Evolutionary conservation across 2,888 invertebrate species (phyloP).

Genomic region (Eilema griseolum): DNA sequence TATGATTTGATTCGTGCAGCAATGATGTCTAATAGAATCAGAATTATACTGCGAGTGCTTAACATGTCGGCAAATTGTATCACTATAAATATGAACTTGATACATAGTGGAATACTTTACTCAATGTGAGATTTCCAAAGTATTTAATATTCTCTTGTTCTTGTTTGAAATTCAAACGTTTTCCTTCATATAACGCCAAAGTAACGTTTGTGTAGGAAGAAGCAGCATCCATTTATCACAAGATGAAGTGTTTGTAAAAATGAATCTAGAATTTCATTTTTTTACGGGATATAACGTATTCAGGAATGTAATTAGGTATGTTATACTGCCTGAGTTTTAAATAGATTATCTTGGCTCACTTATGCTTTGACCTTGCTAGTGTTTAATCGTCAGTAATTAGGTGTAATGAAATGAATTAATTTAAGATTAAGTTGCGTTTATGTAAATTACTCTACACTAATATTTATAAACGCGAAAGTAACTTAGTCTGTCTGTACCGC

Average conservation of each 20-base stretch:
- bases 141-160: background rate
- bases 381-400: too few species aligned
- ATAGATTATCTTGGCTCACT: too few species aligned
- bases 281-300: background rate
- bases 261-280: background rate
- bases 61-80: background rate
- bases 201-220: background rate
- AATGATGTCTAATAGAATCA: background rate
- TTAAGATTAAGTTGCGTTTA: too few species aligned
- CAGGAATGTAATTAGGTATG: too few species aligned
- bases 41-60: background rate
- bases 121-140: background rate
- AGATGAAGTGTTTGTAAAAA: background rate
- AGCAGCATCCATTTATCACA: background rate
- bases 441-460: too few species aligned
- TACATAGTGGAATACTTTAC: background rate
- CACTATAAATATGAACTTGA: background rate
- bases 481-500: too few species aligned
- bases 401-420: too few species aligned
- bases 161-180: background rate
- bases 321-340: too few species aligned
- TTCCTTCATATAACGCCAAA: background rate
- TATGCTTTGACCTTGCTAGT: too few species aligned
- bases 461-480: too few species aligned
- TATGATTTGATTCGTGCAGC: background rate